Evolutionary conservation across 2,113 vertebrate species (phyloP).

Genomic region (Tretioscincus oriximinensis): DNA sequence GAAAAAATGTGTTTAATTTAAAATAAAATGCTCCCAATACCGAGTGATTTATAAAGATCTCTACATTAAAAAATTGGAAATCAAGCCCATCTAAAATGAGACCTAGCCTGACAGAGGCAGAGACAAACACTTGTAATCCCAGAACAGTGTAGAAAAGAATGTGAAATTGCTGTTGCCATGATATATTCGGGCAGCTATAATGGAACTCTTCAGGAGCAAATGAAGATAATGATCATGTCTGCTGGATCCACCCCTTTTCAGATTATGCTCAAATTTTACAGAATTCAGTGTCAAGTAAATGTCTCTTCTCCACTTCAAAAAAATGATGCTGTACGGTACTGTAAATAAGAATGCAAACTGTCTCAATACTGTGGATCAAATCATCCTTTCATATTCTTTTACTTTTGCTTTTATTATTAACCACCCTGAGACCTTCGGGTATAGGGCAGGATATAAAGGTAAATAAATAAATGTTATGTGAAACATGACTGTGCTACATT

Average conservation of each 20-base stretch:
- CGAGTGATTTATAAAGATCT: no score
- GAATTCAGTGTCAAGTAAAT: background rate
- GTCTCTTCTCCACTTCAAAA: no score
- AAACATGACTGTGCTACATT: no score
- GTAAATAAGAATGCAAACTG: background rate
- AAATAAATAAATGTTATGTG: no score
- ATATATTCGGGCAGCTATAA: background rate
- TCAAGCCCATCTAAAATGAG: background rate
- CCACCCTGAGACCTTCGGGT: no score
- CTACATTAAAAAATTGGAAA: no score
- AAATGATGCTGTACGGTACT: background rate
- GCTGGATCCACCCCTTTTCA: background rate
- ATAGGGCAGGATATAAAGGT: no score
- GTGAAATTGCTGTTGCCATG: background rate
- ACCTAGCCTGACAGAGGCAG: background rate
- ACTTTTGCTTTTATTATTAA: no score
- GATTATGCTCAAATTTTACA: background rate
- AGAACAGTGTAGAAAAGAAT: background rate
- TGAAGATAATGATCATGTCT: background rate
- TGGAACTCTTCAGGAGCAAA: background rate
- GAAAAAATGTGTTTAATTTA: background rate
- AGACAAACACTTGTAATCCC: background rate
- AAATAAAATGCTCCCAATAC: background rate
- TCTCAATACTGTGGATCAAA: background rate
- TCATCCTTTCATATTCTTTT: background rate